Conservation (phyloP, 2,888 invertebrate genomes). For the Epistrophella euchroma region DNA sequence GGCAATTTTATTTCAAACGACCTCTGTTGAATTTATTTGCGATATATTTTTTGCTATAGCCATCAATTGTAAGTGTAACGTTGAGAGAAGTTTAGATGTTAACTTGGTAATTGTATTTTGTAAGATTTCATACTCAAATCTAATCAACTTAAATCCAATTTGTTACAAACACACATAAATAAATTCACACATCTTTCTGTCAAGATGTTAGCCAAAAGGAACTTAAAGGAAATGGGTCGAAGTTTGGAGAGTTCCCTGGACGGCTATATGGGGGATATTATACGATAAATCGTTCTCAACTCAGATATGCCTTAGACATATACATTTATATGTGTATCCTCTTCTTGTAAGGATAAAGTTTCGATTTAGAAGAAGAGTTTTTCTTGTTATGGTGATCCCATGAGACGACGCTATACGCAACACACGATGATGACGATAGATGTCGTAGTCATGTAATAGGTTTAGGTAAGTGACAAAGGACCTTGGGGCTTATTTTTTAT, state of each 20-base stretch:
- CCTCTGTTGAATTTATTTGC: conserved; percentile 28
- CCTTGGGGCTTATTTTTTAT: background rate
- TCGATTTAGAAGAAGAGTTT: background rate
- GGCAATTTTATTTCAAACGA: conserved; percentile 25
- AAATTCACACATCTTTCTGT: conserved; percentile 21
- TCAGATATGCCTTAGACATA: background rate
- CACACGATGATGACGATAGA: background rate
- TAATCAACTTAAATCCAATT: conserved; percentile 27
- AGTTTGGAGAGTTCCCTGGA: background rate
- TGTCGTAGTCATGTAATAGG: background rate
- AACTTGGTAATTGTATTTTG: conserved; percentile 24
- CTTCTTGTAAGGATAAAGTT: conserved; percentile 29
- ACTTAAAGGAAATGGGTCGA: background rate
- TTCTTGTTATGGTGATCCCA: conserved; percentile 3
- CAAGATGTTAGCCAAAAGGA: background rate
- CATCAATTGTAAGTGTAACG: conserved; percentile 10
- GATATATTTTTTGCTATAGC: background rate
- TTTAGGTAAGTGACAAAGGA: conserved; percentile 19
- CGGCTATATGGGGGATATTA: background rate
- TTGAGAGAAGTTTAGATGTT: conserved; percentile 30
- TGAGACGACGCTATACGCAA: background rate
- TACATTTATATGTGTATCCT: background rate
- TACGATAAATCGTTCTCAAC: conserved; percentile 16
- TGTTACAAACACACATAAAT: conserved; percentile 2
- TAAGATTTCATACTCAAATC: conserved; percentile 27